Percentiles rank a stretch among this genome's conserved stretches.
phyloP scores from a whole-genome alignment of 2,797 vertebrate species.

The Aplochiton taeniatus region DNA sequence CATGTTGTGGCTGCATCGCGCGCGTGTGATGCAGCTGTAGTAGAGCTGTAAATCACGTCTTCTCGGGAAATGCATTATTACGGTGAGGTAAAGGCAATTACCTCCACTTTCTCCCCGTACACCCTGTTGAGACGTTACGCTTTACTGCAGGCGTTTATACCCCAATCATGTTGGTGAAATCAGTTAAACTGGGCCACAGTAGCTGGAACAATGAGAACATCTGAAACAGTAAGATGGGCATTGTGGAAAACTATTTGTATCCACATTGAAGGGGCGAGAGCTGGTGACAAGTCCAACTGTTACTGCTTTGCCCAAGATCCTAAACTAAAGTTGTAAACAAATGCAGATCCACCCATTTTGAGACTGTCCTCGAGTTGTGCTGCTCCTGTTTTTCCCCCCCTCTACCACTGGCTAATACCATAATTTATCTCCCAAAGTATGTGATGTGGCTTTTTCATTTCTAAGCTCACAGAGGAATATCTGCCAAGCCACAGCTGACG shows the following conservation, averaged over 20 bases:
- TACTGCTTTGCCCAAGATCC: no score
- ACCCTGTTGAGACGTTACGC: conserved; percentile 20
- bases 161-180: no score
- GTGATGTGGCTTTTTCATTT: conserved; percentile 72
- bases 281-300: no score
- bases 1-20: conserved; percentile 60
- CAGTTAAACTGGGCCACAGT: no score
- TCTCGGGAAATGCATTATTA: conserved; percentile 56
- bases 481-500: conserved; percentile 72
- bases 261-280: not conserved
- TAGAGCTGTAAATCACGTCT: conserved; percentile 55
- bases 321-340: conserved; percentile 49
- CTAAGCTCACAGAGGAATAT: conserved; percentile 59
- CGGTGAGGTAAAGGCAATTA: conserved; percentile 25
- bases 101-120: conserved; percentile 12
- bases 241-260: no score
- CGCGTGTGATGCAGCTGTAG: conserved; percentile 54
- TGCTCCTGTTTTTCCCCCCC: conserved; percentile 47
- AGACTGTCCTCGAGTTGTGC: conserved; percentile 57
- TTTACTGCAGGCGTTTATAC: not conserved
- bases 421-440: conserved; percentile 65
- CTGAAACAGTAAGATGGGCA: no score
- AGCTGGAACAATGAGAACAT: no score
- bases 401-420: conserved; percentile 48
- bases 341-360: conserved; percentile 28